Conservation (phyloP, 2,888 invertebrate genomes). For the Nemurella pictetii region DNA sequence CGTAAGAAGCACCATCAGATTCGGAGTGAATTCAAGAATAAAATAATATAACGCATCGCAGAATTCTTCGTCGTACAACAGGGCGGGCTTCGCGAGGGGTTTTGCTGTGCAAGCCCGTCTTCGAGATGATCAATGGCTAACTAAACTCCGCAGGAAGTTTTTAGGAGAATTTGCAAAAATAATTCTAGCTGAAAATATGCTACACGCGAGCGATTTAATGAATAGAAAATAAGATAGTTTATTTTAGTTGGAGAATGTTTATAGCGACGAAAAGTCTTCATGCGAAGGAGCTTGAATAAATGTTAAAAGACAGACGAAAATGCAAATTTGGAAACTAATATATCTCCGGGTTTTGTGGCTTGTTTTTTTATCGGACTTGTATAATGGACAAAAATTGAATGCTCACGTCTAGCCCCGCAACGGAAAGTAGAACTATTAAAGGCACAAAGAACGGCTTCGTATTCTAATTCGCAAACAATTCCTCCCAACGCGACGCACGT, state of each 20-base stretch:
- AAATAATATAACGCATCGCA: slow-evolving; percentile 17
- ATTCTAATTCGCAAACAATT: not conserved
- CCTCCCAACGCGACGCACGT: not conserved
- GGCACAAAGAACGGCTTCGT: not conserved
- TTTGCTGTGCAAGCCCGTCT: not conserved
- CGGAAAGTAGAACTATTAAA: too few relatives aligned
- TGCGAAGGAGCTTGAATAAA: not conserved
- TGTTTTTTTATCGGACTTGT: too few relatives aligned
- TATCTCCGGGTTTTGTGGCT: too few relatives aligned
- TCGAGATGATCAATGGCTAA: slow-evolving; percentile 30
- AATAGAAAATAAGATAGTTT: not conserved
- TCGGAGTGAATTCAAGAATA: slow-evolving; percentile 19
- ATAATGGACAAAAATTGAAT: too few relatives aligned
- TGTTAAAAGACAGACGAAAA: too few relatives aligned
- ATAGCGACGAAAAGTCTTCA: too few relatives aligned
- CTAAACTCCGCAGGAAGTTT: slow-evolving; percentile 22
- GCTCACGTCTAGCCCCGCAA: too few relatives aligned
- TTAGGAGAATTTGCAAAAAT: slow-evolving; percentile 9
- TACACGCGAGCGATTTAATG: slow-evolving; percentile 12
- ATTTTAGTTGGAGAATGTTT: not conserved
- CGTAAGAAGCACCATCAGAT: slow-evolving; percentile 21
- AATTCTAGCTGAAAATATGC: slow-evolving; percentile 16
- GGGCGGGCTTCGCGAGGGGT: not conserved
- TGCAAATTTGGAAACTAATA: too few relatives aligned
- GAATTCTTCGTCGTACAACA: not conserved